Evolutionary conservation across 2,888 invertebrate species (phyloP), one percentile per base, ranked within the genome.

Genomic region (Synanthedon tipuliformis): DNA sequence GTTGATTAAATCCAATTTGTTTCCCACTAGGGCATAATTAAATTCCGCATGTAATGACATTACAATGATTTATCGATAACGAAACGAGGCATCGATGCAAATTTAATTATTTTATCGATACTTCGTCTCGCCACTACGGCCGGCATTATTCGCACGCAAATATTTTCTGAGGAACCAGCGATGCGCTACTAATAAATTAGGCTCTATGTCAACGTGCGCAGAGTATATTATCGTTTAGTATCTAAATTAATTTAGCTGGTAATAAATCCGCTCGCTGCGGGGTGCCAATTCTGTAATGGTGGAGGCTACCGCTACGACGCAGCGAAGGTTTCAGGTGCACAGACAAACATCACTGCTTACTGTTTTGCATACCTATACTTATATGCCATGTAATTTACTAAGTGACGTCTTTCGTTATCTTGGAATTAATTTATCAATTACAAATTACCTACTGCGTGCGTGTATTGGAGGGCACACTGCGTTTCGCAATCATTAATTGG

Each of bases 81-180:
- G 56, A 53, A 23, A 57, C 62, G 61, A 68, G 64, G 63, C 61
- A 69, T 69, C 64, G 65, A 69, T 69, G 67, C 62, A 69, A 45
- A 75, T 73, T 71, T 68, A 74, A 71, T 72, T 69, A 71, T 70
- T 64, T 64, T 59, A 73, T 71, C 64, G 62, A 68, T 66, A 62
- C 60, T n/a, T 8, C n/a, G 13, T 45, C n/a, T 45, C 12, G 45
- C 13, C n/a, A 45, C 45, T 13, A n/a, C 4, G 45, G 12, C 45
- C 45, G 13, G 34, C 34, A 34, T 34, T 13, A 45, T 45, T 45
- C 45, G n/a, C 45, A 45, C 45, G 45, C 45, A 45, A 45, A 45
- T 45, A 45, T 13, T 1, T 13, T 15, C 15, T 45, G 15, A 3
- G 15, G 45, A 45, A 45, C 1, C 45, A 45, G 15, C 15, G 15